Percentiles rank a stretch among this genome's conserved stretches.
phyloP scores from a whole-genome alignment of 2,888 invertebrate genomes.

The Shargacucullia verbasci region DNA sequence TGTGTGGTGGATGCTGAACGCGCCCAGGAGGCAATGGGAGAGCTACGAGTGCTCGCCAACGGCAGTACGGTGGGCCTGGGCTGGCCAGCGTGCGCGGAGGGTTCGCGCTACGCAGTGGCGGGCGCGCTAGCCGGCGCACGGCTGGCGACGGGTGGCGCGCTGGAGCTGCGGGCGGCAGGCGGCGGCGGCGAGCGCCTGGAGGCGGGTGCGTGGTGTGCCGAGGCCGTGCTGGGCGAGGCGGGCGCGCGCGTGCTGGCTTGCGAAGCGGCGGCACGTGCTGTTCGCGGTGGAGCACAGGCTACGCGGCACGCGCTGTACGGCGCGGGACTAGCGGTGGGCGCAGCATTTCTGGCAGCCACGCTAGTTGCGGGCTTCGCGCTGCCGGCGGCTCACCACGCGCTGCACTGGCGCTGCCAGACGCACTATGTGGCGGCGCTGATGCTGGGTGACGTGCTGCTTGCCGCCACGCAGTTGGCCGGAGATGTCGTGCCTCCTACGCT shows the following conservation, averaged over 20 bases:
- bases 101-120: conserved; percentile 88
- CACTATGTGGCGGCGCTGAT: conserved; percentile 95
- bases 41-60: conserved; percentile 70
- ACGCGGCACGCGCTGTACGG: conserved; percentile 92
- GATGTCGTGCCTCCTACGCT: conserved; percentile 89
- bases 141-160: conserved; percentile 87
- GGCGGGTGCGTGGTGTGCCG: conserved; percentile 83
- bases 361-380: conserved; percentile 93
- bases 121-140: conserved; percentile 87
- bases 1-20: conserved; percentile 76
- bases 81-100: conserved; percentile 87
- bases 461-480: conserved; percentile 92
- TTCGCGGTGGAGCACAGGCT: conserved; percentile 81
- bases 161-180: conserved; percentile 70
- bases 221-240: conserved; percentile 81
- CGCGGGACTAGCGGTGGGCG: conserved; percentile 93
- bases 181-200: conserved; percentile 79
- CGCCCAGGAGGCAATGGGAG: conserved; percentile 72
- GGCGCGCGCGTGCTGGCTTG: conserved; percentile 76
- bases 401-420: conserved; percentile 97
- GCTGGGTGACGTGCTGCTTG: conserved; percentile 94
- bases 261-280: conserved; percentile 88
- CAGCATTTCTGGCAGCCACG: conserved; percentile 94
- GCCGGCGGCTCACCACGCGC: conserved; percentile 95
- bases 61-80: conserved; percentile 81